These are phyloP conservation scores for Neofelis nebulosa DNA, from an alignment of 2,113 vertebrate species.

Conservation along the genomic window DNA sequence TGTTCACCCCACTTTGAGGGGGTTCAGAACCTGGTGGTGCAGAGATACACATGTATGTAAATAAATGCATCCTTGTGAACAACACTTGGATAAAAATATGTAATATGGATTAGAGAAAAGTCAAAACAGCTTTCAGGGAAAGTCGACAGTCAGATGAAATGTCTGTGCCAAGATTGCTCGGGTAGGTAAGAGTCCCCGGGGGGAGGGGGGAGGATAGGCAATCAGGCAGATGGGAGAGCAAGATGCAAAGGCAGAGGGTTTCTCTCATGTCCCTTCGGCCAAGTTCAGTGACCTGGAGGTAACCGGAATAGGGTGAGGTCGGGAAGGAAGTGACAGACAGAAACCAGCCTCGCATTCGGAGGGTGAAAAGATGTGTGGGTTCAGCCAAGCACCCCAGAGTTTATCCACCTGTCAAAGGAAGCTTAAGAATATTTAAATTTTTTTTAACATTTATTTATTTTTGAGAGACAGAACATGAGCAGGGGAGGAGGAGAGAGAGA, in stretches of 20 bases:
- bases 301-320: no score
- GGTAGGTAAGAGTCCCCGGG: accelerated
- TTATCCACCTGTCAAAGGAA: not conserved
- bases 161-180: not conserved
- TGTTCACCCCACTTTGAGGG: not conserved
- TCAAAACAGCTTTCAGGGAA: not conserved
- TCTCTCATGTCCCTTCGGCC: not conserved
- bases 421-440: accelerated
- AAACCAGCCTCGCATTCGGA: not conserved
- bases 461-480: no score
- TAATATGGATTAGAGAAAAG: not conserved
- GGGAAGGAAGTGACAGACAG: not conserved
- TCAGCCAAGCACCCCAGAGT: not conserved
- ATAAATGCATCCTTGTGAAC: not conserved
- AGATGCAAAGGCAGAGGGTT: not conserved
- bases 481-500: no score
- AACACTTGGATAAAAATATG: not conserved
- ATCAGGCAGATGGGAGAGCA: accelerated
- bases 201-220: accelerated
- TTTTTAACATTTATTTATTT: no score
- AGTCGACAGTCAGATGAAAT: not conserved
- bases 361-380: not conserved
- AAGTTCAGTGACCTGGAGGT: not conserved
- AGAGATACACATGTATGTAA: not conserved
- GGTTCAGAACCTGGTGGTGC: not conserved